Base-by-base conservation (phyloP, 2,797 vertebrate species). In the Lagocephalus sceleratus region DNA sequence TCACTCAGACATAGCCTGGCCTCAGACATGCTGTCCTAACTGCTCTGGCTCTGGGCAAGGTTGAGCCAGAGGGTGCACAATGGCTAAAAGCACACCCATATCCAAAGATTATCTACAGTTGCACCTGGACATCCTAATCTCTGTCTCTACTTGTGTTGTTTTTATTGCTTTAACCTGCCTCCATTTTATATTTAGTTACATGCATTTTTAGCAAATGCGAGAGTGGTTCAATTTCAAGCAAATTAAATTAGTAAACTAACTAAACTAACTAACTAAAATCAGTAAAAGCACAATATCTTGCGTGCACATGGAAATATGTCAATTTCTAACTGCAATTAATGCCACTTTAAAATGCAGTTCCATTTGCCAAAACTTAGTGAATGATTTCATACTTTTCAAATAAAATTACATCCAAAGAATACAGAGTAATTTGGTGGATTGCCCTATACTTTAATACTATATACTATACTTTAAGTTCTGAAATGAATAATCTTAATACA, bases 1-100 rank as follows among this genome's bases (percentile, higher is more conserved):
- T 91, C 86, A 82, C 75, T 84, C 81, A 87, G 85, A 87, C 83
- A 85, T 75, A 83, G 78, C 79, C 65, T 57, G 71, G 82, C 84
- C 83, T 74, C 76, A 63, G 85, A 84, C 86, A 52, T 29, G 68
- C 81, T 84, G 82, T 85, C 83, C 84, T 71, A 51, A 75, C 76
- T 56, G 74, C 68, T 71, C 68, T 84, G 12, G 85, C 88, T 88
- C 47, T 19, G 54, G 87, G 89, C 87, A 90, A 92, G 87, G 89
- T 89, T 85, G 76, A 85, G 54, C 79, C 83, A 83, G 67, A 88
- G 82, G 84, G 78, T 85, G 61, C 72, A 65, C 75, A 63, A 25
- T 46, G 63, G 71, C 78, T 76, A 75, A 81, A 76, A 80, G 73
- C 76, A 63, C 79, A 76, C 77, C 71, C 75, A 70, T 83, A 81